Percentiles rank a stretch among this genome's conserved stretches.
Evolutionary conservation across 2,797 vertebrate species (phyloP).

Genomic region (Arctocebus calabarensis): DNA sequence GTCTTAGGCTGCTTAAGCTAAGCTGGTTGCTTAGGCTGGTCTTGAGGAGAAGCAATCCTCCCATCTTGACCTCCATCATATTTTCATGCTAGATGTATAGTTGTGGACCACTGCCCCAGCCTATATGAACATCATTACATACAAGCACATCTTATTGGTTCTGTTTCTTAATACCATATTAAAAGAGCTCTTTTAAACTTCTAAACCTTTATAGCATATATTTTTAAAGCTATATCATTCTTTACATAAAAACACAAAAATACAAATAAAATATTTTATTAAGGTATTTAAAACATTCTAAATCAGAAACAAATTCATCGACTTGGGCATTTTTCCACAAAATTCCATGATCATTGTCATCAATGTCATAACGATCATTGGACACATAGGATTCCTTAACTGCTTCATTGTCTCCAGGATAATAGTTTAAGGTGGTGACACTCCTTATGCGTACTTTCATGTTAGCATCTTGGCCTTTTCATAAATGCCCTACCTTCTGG

Average conservation of each 20-base stretch:
- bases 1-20: too few relatives aligned
- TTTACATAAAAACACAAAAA: neutral
- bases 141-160: neutral
- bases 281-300: neutral
- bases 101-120: neutral
- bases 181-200: neutral
- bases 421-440: neutral
- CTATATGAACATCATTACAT: neutral
- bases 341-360: neutral
- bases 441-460: neutral
- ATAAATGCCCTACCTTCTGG: neutral
- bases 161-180: neutral
- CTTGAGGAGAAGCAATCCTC: neutral
- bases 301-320: constrained; percentile 34
- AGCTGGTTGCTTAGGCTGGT: neutral
- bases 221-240: neutral
- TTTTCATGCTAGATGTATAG: neutral
- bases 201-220: neutral
- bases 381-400: neutral
- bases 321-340: neutral
- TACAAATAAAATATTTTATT: neutral
- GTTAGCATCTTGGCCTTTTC: neutral
- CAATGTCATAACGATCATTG: neutral
- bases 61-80: neutral
- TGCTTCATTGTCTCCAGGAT: neutral